Percentiles rank a stretch among this genome's conserved stretches.
phyloP scores from a whole-genome alignment of 2,888 invertebrate species.

The Siphonodentalium dalli region DNA sequence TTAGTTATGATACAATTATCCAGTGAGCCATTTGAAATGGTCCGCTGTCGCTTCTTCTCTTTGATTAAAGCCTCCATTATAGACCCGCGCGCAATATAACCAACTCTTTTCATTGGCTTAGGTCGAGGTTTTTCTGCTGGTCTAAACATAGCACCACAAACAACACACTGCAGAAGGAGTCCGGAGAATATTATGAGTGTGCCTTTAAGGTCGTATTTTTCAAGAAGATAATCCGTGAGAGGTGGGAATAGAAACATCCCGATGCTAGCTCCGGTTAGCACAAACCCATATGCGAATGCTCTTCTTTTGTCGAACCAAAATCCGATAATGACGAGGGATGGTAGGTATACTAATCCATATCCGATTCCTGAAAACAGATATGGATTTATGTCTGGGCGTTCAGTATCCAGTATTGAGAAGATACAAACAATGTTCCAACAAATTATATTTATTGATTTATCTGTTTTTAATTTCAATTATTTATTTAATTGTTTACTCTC shows the following conservation, averaged over 20 bases:
- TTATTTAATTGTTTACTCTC: too few relatives aligned
- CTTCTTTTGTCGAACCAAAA: constrained; percentile 97
- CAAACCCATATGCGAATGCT: constrained; percentile 92
- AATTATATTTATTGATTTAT: background rate
- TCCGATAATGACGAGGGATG: constrained; percentile 91
- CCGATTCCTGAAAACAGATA: constrained; percentile 71
- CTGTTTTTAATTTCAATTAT: background rate
- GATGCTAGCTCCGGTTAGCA: constrained; percentile 94
- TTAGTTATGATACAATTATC: constrained; percentile 63
- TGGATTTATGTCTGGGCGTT: constrained; percentile 2
- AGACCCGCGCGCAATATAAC: constrained; percentile 46
- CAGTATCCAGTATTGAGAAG: background rate
- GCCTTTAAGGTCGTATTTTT: constrained; percentile 72
- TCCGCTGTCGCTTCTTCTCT: constrained; percentile 61
- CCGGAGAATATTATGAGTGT: constrained; percentile 82
- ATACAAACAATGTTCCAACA: background rate
- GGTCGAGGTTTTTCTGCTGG: constrained; percentile 72
- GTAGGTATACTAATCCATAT: constrained; percentile 92
- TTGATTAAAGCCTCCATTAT: constrained; percentile 63
- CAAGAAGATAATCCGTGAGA: constrained; percentile 63
- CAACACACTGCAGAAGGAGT: constrained; percentile 77
- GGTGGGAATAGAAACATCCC: constrained; percentile 88
- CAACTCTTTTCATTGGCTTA: constrained; percentile 44
- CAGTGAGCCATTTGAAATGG: constrained; percentile 61
- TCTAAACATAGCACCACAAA: constrained; percentile 83